A percentile compares a stretch with the other conserved stretches of the same genome.
Conservation (phyloP, 2,113 vertebrate genomes). For the Spea multiplicata region DNA sequence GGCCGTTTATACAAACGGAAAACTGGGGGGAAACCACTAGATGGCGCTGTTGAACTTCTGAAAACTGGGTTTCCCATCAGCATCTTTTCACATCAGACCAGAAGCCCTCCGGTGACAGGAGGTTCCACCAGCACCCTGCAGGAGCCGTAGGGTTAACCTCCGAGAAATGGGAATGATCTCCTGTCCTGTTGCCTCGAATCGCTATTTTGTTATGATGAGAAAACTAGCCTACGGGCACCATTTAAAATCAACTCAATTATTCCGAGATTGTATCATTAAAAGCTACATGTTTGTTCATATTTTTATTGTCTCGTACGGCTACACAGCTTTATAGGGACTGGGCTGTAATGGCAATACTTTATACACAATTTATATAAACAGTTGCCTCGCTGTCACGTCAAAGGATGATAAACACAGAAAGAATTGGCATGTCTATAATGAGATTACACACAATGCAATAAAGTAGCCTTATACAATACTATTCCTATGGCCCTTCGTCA, state of each 20-base stretch:
- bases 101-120: too few relatives aligned
- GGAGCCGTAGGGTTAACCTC: background rate
- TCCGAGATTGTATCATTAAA: constrained; percentile 26
- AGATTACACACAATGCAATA: too few relatives aligned
- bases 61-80: background rate
- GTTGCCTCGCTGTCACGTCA: too few relatives aligned
- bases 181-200: background rate
- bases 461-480: too few relatives aligned
- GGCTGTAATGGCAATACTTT: background rate
- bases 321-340: background rate
- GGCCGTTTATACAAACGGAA: too few relatives aligned
- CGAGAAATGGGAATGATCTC: background rate
- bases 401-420: too few relatives aligned
- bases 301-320: background rate
- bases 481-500: too few relatives aligned
- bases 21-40: background rate
- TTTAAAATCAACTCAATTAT: constrained; percentile 13
- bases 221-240: constrained; percentile 7
- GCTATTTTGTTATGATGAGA: constrained; percentile 8
- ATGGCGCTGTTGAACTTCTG: background rate
- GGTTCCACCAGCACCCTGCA: background rate
- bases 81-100: background rate
- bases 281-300: background rate
- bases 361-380: too few relatives aligned
- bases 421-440: too few relatives aligned